Base-by-base conservation (phyloP, 2,113 vertebrate genomes). In the Cranoglanis bouderius region DNA sequence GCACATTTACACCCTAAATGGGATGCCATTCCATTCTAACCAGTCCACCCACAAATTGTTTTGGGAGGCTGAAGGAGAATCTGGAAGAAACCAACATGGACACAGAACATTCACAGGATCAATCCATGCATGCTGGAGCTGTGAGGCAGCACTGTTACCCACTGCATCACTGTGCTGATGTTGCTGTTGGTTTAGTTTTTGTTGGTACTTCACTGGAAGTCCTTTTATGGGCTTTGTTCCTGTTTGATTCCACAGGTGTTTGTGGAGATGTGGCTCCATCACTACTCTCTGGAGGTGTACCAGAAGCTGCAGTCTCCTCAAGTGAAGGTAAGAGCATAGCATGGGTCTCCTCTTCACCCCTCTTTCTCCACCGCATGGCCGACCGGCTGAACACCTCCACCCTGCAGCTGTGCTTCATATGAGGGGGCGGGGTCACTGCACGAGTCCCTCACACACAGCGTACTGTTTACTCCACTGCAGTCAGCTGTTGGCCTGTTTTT, bases 211-310 rank as follows among this genome's bases (percentile, higher is more conserved):
- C 40, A 46, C 40, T 80, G n/a, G 4, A 61, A 61, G 14, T 29
- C 53, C 19, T 82, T 1, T 21, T 16, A 57, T 35, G 51, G n/a
- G 16, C 5, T 80, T 19, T 4, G 8, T 63, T 61, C 16, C 72
- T 82, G 8, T 83, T 8, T 51, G 55, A 24, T 0, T 82, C 9
- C 35, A 8, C 84, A 99, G 98, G 96, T 99, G 91, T 99, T 99
- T 94, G 98, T 99, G 92, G 98, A 99, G 94, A 96, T 99, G 93
- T 99, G 98, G 98, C 97, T 99, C 88, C 98, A 99, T 91, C 98
- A 99, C 94, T 99, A 98, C 92, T 99, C 98, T 7, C 91, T 99
- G 95, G 98, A 99, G 91, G 96, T 98, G 96, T 99, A 99, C 91
- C 98, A 99, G 94, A 99, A 99, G 93, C 96, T 99, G 93, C 98